Evolutionary conservation across 2,797 vertebrate species (phyloP), one percentile per base, ranked within the genome.

Genomic region (Pelobates cultripes): DNA sequence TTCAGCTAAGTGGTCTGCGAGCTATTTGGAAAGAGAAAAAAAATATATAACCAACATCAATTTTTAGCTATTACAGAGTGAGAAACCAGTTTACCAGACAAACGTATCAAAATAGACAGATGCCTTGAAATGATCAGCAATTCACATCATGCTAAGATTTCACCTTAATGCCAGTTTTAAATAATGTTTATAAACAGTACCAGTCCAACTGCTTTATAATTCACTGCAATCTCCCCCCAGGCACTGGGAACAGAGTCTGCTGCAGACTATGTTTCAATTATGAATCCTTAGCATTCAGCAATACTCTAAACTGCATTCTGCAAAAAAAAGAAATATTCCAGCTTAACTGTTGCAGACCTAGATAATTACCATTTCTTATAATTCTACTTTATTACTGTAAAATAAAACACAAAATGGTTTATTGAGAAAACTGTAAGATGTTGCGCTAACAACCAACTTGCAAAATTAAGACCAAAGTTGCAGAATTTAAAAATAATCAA

Each of bases 141-240:
- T 57, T 79, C 82, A 70, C 15, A 40, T 75, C 67, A 75, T 70
- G 82, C 71, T 64, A 66, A 67, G 71, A 66, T 71, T 78, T 83
- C 66, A 75, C 43, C 73, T 75, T 79, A 79, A 84, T 84, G 77
- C 45, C 72, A 79, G 67, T 66, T 79, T 84, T 84, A 79, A 84
- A 84, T 79, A 84, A 84, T 84, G 72, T 79, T 84, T 84, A 79
- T 79, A 79, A 84, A 79, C 82, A 79, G 72, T 66, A 44, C 70
- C 17, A 63, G 63, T 44, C 57, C 63, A 75, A 75, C 82, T 72
- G 73, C 73, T 84, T 79, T 75, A 75, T 79, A 75, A 79, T 79
- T 76, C 77, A 71, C 67, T 70, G 82, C 77, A 57, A 75, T 79
- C 67, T 75, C 53, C 77, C 80, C 82, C 72, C 47, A 64, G 74